Conservation (phyloP, 1,140 invertebrate species). For the Meloidogyne floridensis region DNA sequence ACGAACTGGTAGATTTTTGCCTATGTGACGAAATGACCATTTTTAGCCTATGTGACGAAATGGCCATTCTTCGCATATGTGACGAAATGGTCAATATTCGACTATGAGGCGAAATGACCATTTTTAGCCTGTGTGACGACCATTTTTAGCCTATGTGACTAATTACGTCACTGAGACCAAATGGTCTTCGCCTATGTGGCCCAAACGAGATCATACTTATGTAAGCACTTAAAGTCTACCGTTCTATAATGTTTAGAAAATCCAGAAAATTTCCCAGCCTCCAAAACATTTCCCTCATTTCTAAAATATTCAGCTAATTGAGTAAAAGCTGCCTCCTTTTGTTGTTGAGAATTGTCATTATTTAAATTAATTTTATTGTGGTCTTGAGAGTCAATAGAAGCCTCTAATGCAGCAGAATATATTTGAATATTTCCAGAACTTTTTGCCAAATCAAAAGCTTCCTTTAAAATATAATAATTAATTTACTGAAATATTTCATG, state of each 20-base stretch:
- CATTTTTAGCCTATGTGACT: not conserved
- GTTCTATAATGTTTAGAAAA: slow-evolving; percentile 47
- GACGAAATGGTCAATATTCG: not conserved
- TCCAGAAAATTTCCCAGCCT: slow-evolving; percentile 50
- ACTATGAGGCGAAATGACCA: too few relatives aligned
- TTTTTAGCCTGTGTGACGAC: too few relatives aligned
- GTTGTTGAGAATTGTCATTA: not conserved
- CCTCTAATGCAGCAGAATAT: slow-evolving; percentile 44
- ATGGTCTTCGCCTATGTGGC: too few relatives aligned
- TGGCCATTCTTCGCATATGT: not conserved
- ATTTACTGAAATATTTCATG: too few relatives aligned
- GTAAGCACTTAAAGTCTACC: too few relatives aligned
- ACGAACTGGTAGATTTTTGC: not conserved
- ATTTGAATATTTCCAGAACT: slow-evolving; percentile 37
- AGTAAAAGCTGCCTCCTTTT: slow-evolving; percentile 17
- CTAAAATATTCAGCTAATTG: slow-evolving; percentile 52
- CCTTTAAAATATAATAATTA: slow-evolving; percentile 21
- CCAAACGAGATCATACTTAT: too few relatives aligned
- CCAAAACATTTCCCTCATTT: slow-evolving; percentile 27
- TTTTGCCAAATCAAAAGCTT: slow-evolving; percentile 50
- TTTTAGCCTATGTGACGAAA: not conserved
- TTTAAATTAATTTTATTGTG: not conserved
- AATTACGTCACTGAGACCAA: too few relatives aligned
- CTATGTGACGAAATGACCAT: not conserved
- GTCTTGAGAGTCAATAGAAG: not conserved